Evolutionary conservation across 92 coral and sea anemone species (phyloP).

Genomic region (Epizoanthus ramosus): DNA sequence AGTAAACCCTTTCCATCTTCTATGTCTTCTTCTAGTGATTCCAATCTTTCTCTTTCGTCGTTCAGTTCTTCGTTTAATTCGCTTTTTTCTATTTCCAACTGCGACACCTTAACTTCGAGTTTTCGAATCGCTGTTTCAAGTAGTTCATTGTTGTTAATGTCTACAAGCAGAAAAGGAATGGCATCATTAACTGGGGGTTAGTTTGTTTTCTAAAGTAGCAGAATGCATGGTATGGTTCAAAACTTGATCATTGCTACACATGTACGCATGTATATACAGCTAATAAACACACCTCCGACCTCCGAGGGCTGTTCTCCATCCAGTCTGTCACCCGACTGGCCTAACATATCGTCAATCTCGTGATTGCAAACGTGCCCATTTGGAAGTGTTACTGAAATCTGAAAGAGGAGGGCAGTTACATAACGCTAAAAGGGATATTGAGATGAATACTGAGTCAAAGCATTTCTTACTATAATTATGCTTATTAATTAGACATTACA

Average conservation of each 20-base stretch:
- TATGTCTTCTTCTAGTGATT: conserved; percentile 59
- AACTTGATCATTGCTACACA: too few relatives aligned
- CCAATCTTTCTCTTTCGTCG: conserved; percentile 67
- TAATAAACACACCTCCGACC: too few relatives aligned
- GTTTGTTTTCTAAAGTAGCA: too few relatives aligned
- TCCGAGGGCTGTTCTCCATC: too few relatives aligned
- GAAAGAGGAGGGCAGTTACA: not conserved
- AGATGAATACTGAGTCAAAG: too few relatives aligned
- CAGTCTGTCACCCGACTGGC: not conserved
- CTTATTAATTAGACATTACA: not conserved
- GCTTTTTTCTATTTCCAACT: conserved; percentile 77
- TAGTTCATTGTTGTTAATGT: conserved; percentile 35
- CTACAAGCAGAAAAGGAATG: conserved; percentile 6
- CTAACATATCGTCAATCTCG: not conserved
- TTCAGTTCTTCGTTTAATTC: conserved; percentile 75
- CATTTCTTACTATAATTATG: too few relatives aligned
- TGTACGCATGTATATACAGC: too few relatives aligned
- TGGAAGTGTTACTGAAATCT: conserved; percentile 39
- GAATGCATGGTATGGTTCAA: too few relatives aligned
- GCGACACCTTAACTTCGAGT: conserved; percentile 68
- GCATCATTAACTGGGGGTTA: not conserved
- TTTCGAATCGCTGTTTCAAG: conserved; percentile 62
- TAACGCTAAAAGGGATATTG: too few relatives aligned
- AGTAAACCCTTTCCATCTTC: conserved; percentile 39
- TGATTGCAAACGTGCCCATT: conserved; percentile 7